Base-by-base conservation (phyloP, 2,797 vertebrate genomes). In the Adrianichthys oophorus region DNA sequence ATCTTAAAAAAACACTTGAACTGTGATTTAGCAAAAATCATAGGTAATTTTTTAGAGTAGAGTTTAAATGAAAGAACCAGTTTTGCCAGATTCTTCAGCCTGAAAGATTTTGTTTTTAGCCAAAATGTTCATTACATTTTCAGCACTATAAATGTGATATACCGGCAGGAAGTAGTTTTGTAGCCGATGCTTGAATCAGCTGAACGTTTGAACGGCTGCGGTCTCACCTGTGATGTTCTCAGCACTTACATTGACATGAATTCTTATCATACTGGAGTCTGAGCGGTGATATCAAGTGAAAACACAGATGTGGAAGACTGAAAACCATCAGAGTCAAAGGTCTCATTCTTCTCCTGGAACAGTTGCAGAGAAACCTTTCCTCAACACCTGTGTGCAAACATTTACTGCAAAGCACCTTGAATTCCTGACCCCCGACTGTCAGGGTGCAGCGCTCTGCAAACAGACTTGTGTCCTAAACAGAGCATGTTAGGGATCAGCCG, bases 381-480 rank as follows among this genome's bases (percentile, higher is more conserved):
- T 65, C 42, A n/a, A 49, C 63, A 51, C 19, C 42, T 18, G 21
- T 52, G n/a, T 48, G n/a, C 15, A 46, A 8, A n/a, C 51, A 47
- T 71, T 68, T 26, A 51, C 54, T 37, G 23, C 16, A 5, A 54
- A 48, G 48, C 56, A 48, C 62, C 62, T 68, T 23, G 1, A 68
- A 65, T 67, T 70, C 72, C 62, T 74, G 64, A 78, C 68, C 62
- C 60, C 6, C 4, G 72, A 48, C 51, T 51, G 48, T 58, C 24
- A 50, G 62, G 70, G 72, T 50, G 74, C 24, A 15, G 42, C 23
- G 7, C 47, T 56, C 46, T 46, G 43, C 59, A 59, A 63, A 66
- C 66, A 75, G 69, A 78, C 79, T 75, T 82, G 65, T 71, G 80
- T 83, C 76, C 76, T 68, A 79, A 87, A 81, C 80, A 76, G 72